Percentiles rank a stretch among this genome's conserved stretches.
Conservation (phyloP, 1,140 invertebrate genomes). For the Drosophila kanapiae region DNA sequence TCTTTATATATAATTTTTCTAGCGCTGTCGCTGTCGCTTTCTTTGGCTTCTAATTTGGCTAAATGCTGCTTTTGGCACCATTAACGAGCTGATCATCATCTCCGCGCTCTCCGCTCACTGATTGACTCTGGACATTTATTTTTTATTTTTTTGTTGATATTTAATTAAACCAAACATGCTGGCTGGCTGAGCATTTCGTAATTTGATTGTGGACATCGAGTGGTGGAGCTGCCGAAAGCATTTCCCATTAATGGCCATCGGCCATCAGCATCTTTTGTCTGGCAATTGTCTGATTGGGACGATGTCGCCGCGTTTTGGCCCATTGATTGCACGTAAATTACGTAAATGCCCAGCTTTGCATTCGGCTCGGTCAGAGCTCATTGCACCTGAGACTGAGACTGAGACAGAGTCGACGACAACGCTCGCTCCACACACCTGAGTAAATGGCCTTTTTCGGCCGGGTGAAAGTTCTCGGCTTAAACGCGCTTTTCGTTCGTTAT, state of each 20-base stretch:
- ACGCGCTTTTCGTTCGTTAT: constrained; percentile 19
- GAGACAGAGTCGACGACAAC: neutral
- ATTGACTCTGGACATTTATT: constrained; percentile 23
- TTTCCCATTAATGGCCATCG: constrained; percentile 43
- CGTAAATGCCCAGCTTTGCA: constrained; percentile 60
- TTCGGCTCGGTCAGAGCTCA: constrained; percentile 58
- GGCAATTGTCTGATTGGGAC: constrained; percentile 36
- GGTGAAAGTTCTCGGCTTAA: constrained; percentile 71
- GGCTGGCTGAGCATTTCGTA: constrained; percentile 60
- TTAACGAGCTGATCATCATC: constrained; percentile 60
- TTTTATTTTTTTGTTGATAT: constrained; percentile 36
- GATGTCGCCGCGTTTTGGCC: constrained; percentile 41
- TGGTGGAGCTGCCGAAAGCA: constrained; percentile 24
- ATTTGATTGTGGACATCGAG: constrained; percentile 49
- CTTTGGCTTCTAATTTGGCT: constrained; percentile 73
- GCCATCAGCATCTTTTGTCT: constrained; percentile 40
- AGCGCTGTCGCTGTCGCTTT: constrained; percentile 62
- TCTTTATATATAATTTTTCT: constrained; percentile 41
- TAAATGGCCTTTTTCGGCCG: constrained; percentile 31
- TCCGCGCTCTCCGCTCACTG: constrained; percentile 27
- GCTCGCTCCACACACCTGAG: constrained; percentile 2
- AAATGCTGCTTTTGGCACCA: constrained; percentile 72
- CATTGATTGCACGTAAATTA: constrained; percentile 70
- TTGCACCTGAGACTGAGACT: constrained; percentile 47
- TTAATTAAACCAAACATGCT: constrained; percentile 61